These are phyloP conservation scores for Petromus typicus DNA, from an alignment of 2,113 vertebrate species.

Conservation along the genomic window DNA sequence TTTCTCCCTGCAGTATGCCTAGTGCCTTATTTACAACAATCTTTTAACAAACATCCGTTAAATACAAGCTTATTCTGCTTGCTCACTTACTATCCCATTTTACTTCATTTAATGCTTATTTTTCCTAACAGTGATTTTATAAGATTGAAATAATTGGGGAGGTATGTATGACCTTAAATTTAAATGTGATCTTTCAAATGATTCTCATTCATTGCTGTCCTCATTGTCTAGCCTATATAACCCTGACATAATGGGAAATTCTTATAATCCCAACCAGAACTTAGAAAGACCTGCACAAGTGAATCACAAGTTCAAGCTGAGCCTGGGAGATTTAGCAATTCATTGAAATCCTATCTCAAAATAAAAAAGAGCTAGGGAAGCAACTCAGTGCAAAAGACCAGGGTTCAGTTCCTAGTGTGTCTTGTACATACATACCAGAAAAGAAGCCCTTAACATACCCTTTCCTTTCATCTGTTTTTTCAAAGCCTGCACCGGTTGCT, in stretches of 20 bases:
- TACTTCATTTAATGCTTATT: background rate
- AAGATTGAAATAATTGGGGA: background rate
- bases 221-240: background rate
- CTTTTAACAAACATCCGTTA: background rate
- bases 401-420: background rate
- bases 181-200: slow-evolving; percentile 9
- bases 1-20: background rate
- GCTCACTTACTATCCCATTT: background rate
- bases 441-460: background rate
- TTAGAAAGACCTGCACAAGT: background rate
- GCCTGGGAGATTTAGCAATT: background rate
- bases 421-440: background rate
- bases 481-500: background rate
- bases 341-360: background rate
- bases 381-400: background rate
- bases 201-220: background rate
- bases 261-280: background rate
- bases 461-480: background rate
- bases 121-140: background rate
- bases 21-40: background rate
- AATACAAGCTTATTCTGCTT: background rate
- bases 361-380: background rate
- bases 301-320: background rate
- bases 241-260: background rate
- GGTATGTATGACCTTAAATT: background rate